phyloP scores from a whole-genome alignment of 2,113 vertebrate genomes.

The Calyptommatus sinebrachiatus region DNA sequence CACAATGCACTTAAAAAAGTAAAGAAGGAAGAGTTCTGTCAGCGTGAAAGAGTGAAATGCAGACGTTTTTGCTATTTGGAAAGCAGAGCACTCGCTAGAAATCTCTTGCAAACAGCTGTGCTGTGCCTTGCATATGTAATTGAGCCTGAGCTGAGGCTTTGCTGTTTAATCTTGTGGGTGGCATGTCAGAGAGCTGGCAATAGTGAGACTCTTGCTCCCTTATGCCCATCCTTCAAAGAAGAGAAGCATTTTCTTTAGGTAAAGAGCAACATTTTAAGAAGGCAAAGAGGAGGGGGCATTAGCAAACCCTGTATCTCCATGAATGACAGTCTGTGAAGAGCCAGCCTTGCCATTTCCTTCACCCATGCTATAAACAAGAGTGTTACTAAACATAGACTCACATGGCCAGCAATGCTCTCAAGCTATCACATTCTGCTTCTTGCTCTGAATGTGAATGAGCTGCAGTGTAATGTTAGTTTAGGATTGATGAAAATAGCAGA shows the following conservation, averaged over 20 bases:
- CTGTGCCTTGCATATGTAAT: background rate
- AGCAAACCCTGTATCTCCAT: slow-evolving; percentile 3
- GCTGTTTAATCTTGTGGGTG: fast-evolving
- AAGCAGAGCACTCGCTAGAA: background rate
- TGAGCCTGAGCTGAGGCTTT: background rate
- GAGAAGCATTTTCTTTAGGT: background rate
- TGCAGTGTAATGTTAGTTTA: background rate
- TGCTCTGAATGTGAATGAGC: background rate
- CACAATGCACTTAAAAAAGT: background rate
- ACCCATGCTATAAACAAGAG: background rate
- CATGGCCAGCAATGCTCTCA: background rate
- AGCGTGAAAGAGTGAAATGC: background rate
- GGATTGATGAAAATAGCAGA: background rate
- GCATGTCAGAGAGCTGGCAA: background rate
- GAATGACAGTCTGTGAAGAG: background rate
- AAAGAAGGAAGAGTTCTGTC: background rate
- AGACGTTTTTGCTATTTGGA: background rate
- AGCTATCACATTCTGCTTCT: background rate
- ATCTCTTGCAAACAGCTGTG: background rate
- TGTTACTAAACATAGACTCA: background rate
- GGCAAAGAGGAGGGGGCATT: fast-evolving
- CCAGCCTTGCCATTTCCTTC: fast-evolving
- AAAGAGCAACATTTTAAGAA: background rate
- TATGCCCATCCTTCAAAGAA: background rate
- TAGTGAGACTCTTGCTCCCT: background rate